Evolutionary conservation across 2,888 invertebrate genomes (phyloP).

Genomic region (Agonopterix subpropinquella): DNA sequence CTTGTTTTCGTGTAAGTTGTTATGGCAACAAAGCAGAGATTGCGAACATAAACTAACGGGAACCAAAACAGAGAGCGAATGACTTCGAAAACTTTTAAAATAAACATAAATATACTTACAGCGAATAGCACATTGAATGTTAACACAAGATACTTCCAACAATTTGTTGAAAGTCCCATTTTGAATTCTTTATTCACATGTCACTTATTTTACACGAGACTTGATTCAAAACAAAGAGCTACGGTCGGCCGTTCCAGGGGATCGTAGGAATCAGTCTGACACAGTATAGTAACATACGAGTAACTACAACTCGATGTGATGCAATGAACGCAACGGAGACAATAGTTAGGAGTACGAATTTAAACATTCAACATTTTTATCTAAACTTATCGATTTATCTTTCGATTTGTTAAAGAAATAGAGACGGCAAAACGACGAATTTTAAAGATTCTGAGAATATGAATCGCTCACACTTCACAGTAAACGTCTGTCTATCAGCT

Average conservation of each 20-base stretch:
- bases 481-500: slow-evolving; percentile 44
- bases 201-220: slow-evolving; percentile 53
- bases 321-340: slow-evolving; percentile 24
- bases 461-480: slow-evolving; percentile 24
- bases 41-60: slow-evolving; percentile 18
- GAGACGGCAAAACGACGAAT: slow-evolving; percentile 3
- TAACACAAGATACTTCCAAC: slow-evolving; percentile 70
- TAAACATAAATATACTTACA: slow-evolving; percentile 42
- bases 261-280: slow-evolving; percentile 49
- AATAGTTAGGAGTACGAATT: slow-evolving; percentile 39
- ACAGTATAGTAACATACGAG: slow-evolving; percentile 9
- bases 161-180: slow-evolving; percentile 67
- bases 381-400: slow-evolving; percentile 28
- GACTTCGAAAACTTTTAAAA: slow-evolving; percentile 14
- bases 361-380: slow-evolving; percentile 55
- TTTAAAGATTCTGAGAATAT: slow-evolving; percentile 29
- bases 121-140: slow-evolving; percentile 66
- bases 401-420: slow-evolving; percentile 3
- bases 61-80: slow-evolving; percentile 6
- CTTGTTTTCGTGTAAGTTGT: slow-evolving; percentile 33
- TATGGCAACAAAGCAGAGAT: slow-evolving; percentile 50
- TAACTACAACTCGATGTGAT: slow-evolving; percentile 44
- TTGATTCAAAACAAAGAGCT: slow-evolving; percentile 53
- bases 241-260: slow-evolving; percentile 62
- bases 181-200: slow-evolving; percentile 49